A percentile compares a stretch with the other conserved stretches of the same genome.
Conservation (phyloP, 2,888 invertebrate species). For the Tetrapedia diversipes region DNA sequence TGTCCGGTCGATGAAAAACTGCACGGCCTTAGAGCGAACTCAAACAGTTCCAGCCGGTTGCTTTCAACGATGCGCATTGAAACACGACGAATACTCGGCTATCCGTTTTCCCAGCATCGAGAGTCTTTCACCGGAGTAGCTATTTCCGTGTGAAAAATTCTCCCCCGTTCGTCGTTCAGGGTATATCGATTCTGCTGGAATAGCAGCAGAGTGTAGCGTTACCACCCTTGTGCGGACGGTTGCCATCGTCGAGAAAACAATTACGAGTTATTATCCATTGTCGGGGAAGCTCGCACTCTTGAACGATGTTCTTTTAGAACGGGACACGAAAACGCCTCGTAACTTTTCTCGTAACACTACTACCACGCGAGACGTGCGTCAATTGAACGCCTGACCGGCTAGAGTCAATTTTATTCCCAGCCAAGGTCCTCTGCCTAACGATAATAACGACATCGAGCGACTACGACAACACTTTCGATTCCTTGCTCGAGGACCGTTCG, state of each 20-base stretch:
- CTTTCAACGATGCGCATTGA: neutral
- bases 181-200: neutral
- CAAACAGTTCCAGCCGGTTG: neutral
- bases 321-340: neutral
- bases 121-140: neutral
- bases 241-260: neutral
- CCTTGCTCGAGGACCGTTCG: no score
- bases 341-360: neutral
- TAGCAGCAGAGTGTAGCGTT: neutral
- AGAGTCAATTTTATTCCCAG: conserved; percentile 3
- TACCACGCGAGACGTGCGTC: neutral
- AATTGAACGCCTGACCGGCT: no score
- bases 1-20: neutral
- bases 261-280: no score
- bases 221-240: neutral
- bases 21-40: neutral
- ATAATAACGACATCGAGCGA: neutral
- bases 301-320: neutral
- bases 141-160: neutral
- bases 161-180: no score
- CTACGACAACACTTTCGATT: neutral
- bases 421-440: neutral
- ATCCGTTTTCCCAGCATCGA: neutral
- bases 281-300: neutral
- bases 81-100: neutral